Evolutionary conservation across 2,113 vertebrate species (phyloP).

Genomic region (Pygoscelis antarcticus): DNA sequence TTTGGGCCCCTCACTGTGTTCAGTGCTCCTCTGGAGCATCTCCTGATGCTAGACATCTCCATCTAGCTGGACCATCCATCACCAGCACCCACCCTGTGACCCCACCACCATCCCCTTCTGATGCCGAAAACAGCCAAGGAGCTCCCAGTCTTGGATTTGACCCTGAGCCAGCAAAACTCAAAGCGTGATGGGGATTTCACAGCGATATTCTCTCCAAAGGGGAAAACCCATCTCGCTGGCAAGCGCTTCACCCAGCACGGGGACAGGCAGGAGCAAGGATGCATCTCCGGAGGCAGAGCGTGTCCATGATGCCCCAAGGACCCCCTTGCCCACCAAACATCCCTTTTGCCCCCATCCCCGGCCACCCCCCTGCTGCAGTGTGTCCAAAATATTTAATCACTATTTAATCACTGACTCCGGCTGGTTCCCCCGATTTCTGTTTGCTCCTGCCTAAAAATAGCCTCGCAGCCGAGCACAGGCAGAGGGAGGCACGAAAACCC

Average conservation of each 20-base stretch:
- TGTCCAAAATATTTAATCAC: not conserved
- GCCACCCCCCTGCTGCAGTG: not conserved
- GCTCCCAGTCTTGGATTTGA: not conserved
- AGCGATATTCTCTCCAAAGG: not conserved
- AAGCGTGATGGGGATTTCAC: fast-evolving
- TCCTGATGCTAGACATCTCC: not conserved
- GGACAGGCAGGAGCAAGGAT: not conserved
- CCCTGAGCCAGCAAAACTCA: not conserved
- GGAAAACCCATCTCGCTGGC: fast-evolving
- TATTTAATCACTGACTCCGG: not conserved
- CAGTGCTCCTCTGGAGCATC: not conserved
- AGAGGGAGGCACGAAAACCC: not conserved
- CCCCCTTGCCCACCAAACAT: not conserved
- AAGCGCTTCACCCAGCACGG: fast-evolving
- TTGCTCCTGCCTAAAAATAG: not conserved
- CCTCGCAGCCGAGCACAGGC: fast-evolving
- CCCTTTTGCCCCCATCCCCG: not conserved
- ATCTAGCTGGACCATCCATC: not conserved
- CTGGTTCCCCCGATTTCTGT: not conserved
- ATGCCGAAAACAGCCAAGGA: not conserved
- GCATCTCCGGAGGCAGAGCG: fast-evolving
- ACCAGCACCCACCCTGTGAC: fast-evolving
- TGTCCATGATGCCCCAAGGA: fast-evolving
- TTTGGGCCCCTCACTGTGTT: no score
- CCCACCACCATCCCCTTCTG: not conserved